Evolutionary conservation across 2,888 invertebrate species (phyloP).

Genomic region (Cantharis nigra): DNA sequence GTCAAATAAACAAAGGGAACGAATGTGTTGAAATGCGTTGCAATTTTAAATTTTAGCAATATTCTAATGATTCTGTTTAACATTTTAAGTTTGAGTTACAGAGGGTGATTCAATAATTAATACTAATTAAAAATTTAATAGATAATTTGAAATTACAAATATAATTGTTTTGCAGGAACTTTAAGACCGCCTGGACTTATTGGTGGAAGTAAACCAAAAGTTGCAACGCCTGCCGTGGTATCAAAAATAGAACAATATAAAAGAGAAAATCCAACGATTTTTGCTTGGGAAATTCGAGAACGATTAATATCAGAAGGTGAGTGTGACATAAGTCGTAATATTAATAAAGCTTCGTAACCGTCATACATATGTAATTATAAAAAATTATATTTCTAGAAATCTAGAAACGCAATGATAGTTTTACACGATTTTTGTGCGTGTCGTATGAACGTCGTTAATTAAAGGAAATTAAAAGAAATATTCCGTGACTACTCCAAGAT

Average conservation of each 20-base stretch:
- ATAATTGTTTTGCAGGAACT: slow-evolving; percentile 69
- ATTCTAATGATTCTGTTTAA: background rate
- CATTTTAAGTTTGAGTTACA: background rate
- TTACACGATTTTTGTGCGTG: slow-evolving; percentile 41
- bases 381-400: slow-evolving; percentile 15
- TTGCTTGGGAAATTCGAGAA: slow-evolving; percentile 98
- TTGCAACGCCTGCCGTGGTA: slow-evolving; percentile 95
- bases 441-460: slow-evolving; percentile 35
- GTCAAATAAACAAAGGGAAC: background rate
- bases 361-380: slow-evolving; percentile 6
- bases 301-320: slow-evolving; percentile 95
- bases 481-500: slow-evolving; percentile 38
- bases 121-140: background rate
- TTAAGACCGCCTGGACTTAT: slow-evolving; percentile 88
- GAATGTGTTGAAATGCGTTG: background rate
- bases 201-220: slow-evolving; percentile 96
- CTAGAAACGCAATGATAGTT: slow-evolving; percentile 13
- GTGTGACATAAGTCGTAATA: slow-evolving; percentile 29
- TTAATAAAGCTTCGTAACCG: background rate
- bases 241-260: slow-evolving; percentile 98
- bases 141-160: background rate
- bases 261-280: slow-evolving; percentile 96
- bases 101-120: background rate
- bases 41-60: background rate
- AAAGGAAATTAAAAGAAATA: slow-evolving; percentile 41